These are phyloP conservation scores for Actenoides lindsayi DNA, from an alignment of 2,113 vertebrate genomes.

Conservation along the genomic window DNA sequence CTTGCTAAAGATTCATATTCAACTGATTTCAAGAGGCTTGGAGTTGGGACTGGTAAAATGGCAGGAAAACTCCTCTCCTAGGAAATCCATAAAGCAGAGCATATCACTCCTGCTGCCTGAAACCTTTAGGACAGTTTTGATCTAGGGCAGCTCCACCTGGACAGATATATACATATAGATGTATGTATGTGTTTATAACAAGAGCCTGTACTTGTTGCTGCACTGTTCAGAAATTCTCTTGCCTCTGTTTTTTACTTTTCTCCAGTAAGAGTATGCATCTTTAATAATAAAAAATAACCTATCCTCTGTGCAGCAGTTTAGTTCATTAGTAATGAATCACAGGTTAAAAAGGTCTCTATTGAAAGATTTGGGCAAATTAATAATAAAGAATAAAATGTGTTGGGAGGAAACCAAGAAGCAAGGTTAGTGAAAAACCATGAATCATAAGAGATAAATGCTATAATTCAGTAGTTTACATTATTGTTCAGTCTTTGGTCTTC, in stretches of 20 bases:
- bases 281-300: neutral
- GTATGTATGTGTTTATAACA: neutral
- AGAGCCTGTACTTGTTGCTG: neutral
- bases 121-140: neutral
- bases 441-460: neutral
- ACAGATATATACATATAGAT: too few relatives aligned
- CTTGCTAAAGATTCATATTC: neutral
- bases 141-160: neutral
- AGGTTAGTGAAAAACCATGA: neutral
- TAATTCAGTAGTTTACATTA: neutral
- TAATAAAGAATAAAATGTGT: fast-evolving
- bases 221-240: neutral
- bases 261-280: neutral
- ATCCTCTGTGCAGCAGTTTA: neutral
- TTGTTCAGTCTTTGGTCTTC: neutral
- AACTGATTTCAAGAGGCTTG: neutral
- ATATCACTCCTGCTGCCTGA: neutral
- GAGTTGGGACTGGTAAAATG: neutral
- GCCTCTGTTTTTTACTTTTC: neutral
- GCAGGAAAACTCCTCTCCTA: neutral
- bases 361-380: neutral
- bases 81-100: neutral
- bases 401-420: neutral
- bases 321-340: neutral
- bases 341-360: neutral